Percentiles rank a stretch among this genome's conserved stretches.
Conservation (phyloP, 2,113 vertebrate genomes). For the Beaufortia kweichowensis region DNA sequence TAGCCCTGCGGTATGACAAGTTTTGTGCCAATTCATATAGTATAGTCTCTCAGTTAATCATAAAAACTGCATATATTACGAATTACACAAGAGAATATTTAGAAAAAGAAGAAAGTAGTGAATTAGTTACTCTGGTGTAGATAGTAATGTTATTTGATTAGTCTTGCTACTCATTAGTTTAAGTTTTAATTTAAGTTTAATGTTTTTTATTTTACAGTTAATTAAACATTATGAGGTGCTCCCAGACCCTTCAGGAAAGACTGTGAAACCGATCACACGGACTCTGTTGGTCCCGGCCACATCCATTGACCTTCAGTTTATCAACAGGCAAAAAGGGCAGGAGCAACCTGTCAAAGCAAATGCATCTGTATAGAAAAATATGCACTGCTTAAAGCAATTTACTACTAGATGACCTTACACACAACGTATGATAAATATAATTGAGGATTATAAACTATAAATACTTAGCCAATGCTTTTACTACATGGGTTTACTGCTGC, state of each 20-base stretch:
- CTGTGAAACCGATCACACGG: constrained; percentile 70
- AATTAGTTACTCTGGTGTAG: no score
- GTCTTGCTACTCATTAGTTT: no score
- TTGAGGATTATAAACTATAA: neutral
- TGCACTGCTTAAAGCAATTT: neutral
- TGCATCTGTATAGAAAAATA: constrained; percentile 7
- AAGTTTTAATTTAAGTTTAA: neutral
- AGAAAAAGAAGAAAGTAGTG: no score
- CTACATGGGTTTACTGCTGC: neutral
- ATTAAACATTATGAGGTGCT: constrained; percentile 72
- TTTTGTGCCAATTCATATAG: no score
- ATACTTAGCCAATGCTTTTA: neutral
- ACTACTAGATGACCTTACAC: neutral
- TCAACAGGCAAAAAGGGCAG: constrained; percentile 59
- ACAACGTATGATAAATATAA: neutral
- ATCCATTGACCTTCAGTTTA: constrained; percentile 75
- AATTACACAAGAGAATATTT: no score
- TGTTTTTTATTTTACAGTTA: constrained; percentile 61
- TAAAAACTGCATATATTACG: no score
- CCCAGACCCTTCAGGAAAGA: constrained; percentile 68
- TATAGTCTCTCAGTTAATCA: no score
- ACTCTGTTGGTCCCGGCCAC: constrained; percentile 70
- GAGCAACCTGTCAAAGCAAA: neutral
- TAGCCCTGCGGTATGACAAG: no score
- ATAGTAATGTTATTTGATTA: no score